A percentile compares a stretch with the other conserved stretches of the same genome.
Evolutionary conservation across 2,113 vertebrate species (phyloP).

Genomic region (Notarius lentiginosus): DNA sequence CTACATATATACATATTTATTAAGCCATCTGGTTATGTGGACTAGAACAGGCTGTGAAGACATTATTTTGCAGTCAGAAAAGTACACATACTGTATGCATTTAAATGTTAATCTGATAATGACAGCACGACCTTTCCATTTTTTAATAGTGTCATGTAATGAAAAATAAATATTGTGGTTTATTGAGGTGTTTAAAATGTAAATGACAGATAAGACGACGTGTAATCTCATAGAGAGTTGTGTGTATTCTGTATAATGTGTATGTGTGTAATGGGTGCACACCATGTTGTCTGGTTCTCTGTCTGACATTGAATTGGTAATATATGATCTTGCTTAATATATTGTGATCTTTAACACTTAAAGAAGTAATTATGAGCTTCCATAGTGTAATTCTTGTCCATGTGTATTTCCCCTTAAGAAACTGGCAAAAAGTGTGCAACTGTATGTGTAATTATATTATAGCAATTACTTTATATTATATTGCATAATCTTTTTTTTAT

Average conservation of each 20-base stretch:
- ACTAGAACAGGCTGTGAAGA: neutral
- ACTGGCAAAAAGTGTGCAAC: neutral
- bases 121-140: neutral
- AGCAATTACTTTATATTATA: neutral
- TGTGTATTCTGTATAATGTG: slow-evolving; percentile 33
- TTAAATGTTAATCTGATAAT: neutral
- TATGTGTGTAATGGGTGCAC: neutral
- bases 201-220: slow-evolving; percentile 6
- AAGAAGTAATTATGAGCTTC: neutral
- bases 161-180: neutral
- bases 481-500: neutral
- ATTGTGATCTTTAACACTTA: neutral
- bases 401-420: neutral
- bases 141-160: neutral
- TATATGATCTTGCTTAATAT: neutral
- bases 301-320: neutral
- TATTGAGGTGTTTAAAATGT: neutral
- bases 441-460: slow-evolving; percentile 3
- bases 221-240: slow-evolving; percentile 20
- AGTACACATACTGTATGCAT: neutral
- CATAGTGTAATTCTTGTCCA: neutral
- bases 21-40: neutral
- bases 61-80: neutral
- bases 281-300: slow-evolving; percentile 7
- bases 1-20: neutral